phyloP scores from a whole-genome alignment of 2,888 invertebrate species.

The Isotomurus palustris region DNA sequence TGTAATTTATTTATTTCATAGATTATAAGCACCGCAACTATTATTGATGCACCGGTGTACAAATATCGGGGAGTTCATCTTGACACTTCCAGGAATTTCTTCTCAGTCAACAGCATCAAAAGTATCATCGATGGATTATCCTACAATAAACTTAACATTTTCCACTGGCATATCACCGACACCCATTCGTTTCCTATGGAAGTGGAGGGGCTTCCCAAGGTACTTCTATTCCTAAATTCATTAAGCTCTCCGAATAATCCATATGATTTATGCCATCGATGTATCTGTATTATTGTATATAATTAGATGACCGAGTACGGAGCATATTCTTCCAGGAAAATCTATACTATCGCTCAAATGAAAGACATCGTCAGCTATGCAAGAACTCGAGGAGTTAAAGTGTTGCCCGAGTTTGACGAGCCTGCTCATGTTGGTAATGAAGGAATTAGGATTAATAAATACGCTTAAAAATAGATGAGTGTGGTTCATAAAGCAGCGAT shows the following conservation, averaged over 20 bases:
- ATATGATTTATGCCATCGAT: not conserved
- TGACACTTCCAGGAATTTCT: slow-evolving; percentile 60
- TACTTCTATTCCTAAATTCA: slow-evolving; percentile 12
- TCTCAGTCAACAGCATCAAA: slow-evolving; percentile 51
- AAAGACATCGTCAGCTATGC: slow-evolving; percentile 52
- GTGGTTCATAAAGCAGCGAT: not conserved
- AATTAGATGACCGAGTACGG: slow-evolving; percentile 48
- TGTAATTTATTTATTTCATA: no score
- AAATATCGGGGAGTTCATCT: slow-evolving; percentile 55
- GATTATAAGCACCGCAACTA: slow-evolving; percentile 34
- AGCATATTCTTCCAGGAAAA: slow-evolving; percentile 52
- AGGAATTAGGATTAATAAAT: not conserved
- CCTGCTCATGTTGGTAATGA: slow-evolving; percentile 48
- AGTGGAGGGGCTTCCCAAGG: slow-evolving; percentile 48
- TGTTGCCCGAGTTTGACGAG: slow-evolving; percentile 48
- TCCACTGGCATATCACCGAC: slow-evolving; percentile 54
- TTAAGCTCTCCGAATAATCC: not conserved
- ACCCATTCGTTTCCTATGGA: slow-evolving; percentile 56
- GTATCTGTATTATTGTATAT: no score
- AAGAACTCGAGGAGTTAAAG: slow-evolving; percentile 52
- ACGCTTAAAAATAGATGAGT: not conserved
- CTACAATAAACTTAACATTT: slow-evolving; percentile 55
- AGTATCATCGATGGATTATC: slow-evolving; percentile 54
- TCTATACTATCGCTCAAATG: slow-evolving; percentile 47
- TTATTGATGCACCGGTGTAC: slow-evolving; percentile 55